A percentile compares a stretch with the other conserved stretches of the same genome.
Evolutionary conservation across 1,140 invertebrate species (phyloP).

Genomic region (Heliconius hewitsoni): DNA sequence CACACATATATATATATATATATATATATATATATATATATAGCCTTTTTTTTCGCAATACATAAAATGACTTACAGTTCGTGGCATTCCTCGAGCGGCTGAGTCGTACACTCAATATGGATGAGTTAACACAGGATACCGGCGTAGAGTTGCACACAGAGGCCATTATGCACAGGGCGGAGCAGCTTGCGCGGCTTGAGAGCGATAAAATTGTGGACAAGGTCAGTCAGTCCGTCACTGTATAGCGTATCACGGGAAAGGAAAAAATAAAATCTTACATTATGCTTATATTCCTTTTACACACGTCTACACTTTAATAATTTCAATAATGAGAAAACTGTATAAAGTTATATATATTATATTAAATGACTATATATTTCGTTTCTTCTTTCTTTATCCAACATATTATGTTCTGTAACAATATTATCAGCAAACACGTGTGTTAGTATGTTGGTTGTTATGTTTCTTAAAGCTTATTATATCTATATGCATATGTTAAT

Average conservation of each 20-base stretch:
- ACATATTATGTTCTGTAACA: background rate
- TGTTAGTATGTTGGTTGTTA: background rate
- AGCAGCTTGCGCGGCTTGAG: slow-evolving; percentile 88
- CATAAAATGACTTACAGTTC: slow-evolving; percentile 79
- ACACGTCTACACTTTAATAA: slow-evolving; percentile 13
- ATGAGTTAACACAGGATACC: slow-evolving; percentile 88
- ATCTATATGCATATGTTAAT: background rate
- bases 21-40: too few species aligned
- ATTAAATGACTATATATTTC: background rate
- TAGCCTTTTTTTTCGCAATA: slow-evolving; percentile 1
- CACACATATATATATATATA: too few species aligned
- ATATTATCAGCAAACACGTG: background rate
- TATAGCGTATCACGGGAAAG: slow-evolving; percentile 38
- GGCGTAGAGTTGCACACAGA: slow-evolving; percentile 91
- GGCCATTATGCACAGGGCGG: slow-evolving; percentile 87
- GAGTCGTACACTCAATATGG: slow-evolving; percentile 87
- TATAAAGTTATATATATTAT: background rate
- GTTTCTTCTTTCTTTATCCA: too few species aligned
- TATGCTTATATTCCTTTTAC: slow-evolving; percentile 30
- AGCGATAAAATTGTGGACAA: slow-evolving; percentile 90
- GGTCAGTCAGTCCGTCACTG: slow-evolving; percentile 83
- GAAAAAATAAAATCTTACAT: slow-evolving; percentile 34
- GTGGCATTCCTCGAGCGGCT: slow-evolving; percentile 88
- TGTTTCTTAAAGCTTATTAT: background rate
- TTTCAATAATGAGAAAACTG: background rate